Conservation (phyloP, 1,140 invertebrate genomes). For the Mactra quadrangularis region DNA sequence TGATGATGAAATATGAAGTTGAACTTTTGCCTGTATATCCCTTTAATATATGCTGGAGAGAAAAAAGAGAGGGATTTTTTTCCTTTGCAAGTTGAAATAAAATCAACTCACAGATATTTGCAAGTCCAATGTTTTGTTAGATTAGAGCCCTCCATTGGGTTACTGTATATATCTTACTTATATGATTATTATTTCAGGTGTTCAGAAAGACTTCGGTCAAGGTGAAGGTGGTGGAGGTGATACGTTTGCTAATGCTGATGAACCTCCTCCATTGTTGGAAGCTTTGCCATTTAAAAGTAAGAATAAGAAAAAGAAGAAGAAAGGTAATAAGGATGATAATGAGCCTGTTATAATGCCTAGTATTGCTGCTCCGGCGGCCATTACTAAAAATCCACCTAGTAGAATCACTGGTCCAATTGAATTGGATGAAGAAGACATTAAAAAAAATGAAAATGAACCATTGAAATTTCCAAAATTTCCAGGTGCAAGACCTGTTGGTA, state of each 20-base stretch:
- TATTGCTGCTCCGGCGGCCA: conserved; percentile 21
- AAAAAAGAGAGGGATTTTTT: no score
- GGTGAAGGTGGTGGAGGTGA: background rate
- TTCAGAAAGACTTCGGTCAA: background rate
- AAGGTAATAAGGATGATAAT: background rate
- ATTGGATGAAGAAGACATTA: conserved; percentile 15
- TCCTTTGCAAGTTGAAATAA: no score
- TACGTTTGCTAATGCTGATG: background rate
- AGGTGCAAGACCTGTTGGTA: background rate
- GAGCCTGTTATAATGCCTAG: conserved; percentile 27
- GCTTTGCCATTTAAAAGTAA: conserved; percentile 11
- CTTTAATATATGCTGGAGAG: no score
- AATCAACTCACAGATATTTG: no score
- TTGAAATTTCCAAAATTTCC: background rate
- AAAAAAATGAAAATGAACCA: conserved; percentile 4
- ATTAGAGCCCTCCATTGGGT: no score
- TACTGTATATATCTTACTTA: no score
- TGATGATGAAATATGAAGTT: no score
- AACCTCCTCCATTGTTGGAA: background rate
- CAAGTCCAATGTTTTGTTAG: no score
- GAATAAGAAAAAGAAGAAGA: conserved; percentile 38
- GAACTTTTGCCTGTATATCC: no score
- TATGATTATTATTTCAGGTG: conserved; percentile 1
- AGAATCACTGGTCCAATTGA: conserved; percentile 49
- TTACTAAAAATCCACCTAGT: conserved; percentile 10